Evolutionary conservation across 92 coral and sea anemone genomes (phyloP).

Genomic region (Diadumene lineata): DNA sequence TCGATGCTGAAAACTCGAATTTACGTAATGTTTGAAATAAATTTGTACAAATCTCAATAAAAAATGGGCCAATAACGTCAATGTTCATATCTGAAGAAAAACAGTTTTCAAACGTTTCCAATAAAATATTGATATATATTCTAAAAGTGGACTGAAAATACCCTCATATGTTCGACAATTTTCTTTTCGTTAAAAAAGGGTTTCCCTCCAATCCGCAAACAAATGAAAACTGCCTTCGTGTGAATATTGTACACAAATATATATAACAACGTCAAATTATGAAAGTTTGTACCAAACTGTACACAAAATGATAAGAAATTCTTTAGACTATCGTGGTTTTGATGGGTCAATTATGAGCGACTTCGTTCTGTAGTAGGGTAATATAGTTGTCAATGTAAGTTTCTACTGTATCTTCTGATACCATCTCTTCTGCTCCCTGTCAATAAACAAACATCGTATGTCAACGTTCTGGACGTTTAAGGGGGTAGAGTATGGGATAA

Average conservation of each 20-base stretch:
- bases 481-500: no score
- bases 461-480: no score
- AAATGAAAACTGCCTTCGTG: no score
- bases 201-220: no score
- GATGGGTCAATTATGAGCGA: no score
- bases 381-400: slow-evolving; percentile 18
- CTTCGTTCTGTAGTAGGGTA: slow-evolving; percentile 22
- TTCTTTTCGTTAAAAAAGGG: no score
- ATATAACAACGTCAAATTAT: neutral
- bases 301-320: neutral
- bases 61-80: neutral
- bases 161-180: no score
- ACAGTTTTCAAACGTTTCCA: no score
- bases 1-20: neutral
- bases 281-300: neutral
- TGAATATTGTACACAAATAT: neutral
- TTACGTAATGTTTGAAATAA: no score
- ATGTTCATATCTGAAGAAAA: neutral
- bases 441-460: neutral
- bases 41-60: neutral
- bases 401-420: slow-evolving; percentile 14
- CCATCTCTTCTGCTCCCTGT: slow-evolving; percentile 16
- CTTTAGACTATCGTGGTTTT: neutral
- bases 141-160: no score
- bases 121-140: no score